phyloP scores from a whole-genome alignment of 2,888 invertebrate species.

The Deroplatys truncata region DNA sequence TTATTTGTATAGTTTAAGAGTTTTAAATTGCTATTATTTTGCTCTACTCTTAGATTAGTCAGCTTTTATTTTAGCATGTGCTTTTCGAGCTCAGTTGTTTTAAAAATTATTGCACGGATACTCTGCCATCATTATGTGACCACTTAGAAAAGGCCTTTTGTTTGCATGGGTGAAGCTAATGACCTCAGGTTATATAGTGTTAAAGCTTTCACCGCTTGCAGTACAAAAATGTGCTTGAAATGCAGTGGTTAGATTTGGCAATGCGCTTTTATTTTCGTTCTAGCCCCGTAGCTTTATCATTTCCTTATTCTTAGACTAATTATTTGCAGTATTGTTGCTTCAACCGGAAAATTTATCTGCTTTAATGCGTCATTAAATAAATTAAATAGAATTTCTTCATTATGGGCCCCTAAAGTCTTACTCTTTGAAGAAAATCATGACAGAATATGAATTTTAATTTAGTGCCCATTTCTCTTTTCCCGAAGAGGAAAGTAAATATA shows the following conservation, averaged over 20 bases:
- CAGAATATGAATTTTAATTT: no score
- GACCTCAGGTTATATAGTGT: not conserved
- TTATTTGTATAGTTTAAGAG: not conserved
- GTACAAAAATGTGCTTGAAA: not conserved
- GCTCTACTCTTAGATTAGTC: not conserved
- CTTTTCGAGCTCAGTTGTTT: no score
- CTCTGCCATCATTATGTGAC: not conserved
- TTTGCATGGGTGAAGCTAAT: not conserved
- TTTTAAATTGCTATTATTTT: not conserved
- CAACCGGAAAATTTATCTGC: no score
- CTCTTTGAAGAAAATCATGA: no score
- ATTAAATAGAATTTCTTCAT: no score
- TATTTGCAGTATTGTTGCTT: no score
- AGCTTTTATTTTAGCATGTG: not conserved
- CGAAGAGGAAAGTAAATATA: no score
- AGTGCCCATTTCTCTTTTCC: no score
- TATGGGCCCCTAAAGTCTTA: no score
- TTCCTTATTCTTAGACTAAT: not conserved
- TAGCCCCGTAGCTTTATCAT: not conserved
- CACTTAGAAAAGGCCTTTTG: not conserved
- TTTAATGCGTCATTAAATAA: no score
- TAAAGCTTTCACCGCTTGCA: not conserved
- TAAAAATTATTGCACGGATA: no score
- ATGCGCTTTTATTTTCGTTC: not conserved
- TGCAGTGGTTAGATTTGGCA: not conserved